phyloP scores from a whole-genome alignment of 2,797 vertebrate species.

The Halcyon badia region DNA sequence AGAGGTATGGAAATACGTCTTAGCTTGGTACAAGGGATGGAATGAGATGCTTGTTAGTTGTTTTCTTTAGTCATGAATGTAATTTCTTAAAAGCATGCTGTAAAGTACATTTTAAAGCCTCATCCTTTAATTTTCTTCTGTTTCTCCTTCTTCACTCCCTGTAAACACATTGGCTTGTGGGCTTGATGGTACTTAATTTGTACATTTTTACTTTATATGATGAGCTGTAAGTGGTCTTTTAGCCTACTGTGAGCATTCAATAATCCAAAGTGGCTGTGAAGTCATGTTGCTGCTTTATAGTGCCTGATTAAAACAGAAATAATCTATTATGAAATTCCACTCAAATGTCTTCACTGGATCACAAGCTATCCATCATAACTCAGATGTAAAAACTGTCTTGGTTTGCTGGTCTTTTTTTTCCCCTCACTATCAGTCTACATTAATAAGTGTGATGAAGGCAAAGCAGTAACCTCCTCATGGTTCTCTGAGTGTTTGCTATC shows the following conservation, averaged over 20 bases:
- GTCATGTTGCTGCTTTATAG: slow-evolving; percentile 42
- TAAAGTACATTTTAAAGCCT: slow-evolving; percentile 35
- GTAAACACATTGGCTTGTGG: slow-evolving; percentile 45
- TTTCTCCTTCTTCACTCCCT: slow-evolving; percentile 6
- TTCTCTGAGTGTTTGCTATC: neutral
- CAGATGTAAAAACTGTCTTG: slow-evolving; percentile 36
- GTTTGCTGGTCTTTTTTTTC: neutral
- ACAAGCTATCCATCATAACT: slow-evolving; percentile 41
- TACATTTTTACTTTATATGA: slow-evolving; percentile 69
- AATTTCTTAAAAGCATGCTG: slow-evolving; percentile 24
- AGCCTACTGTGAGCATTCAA: slow-evolving; percentile 60
- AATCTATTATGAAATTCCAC: slow-evolving; percentile 57
- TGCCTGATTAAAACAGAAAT: slow-evolving; percentile 66
- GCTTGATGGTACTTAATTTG: slow-evolving; percentile 62
- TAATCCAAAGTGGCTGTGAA: slow-evolving; percentile 61
- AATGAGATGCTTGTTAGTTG: neutral
- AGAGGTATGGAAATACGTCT: neutral
- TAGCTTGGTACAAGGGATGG: neutral
- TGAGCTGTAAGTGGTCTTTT: slow-evolving; percentile 59
- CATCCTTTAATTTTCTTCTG: neutral
- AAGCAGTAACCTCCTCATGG: neutral
- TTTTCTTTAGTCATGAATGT: slow-evolving; percentile 14
- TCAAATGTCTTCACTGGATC: slow-evolving; percentile 45
- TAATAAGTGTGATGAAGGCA: neutral
- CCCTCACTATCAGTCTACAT: neutral